Percentiles rank a stretch among this genome's conserved stretches.
Conservation (phyloP, 2,797 vertebrate genomes). For the Hemibagrus guttatus region DNA sequence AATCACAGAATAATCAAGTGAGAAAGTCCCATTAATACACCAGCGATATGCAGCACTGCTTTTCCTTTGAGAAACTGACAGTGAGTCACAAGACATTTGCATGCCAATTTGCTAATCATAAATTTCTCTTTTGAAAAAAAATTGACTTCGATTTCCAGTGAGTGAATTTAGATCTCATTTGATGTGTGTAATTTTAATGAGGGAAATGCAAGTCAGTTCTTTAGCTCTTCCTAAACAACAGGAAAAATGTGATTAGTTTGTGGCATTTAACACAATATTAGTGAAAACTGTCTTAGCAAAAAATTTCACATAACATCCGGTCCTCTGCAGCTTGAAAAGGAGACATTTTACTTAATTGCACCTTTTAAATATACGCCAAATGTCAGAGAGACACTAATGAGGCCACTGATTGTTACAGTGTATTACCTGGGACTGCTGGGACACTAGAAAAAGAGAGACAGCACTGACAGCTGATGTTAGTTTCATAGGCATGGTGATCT, state of each 20-base stretch:
- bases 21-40: slow-evolving; percentile 66
- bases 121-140: not conserved
- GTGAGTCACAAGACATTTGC: slow-evolving; percentile 50
- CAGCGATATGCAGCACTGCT: slow-evolving; percentile 61
- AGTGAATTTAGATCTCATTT: slow-evolving; percentile 15
- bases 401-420: slow-evolving; percentile 42
- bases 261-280: slow-evolving; percentile 14
- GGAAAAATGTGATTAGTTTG: not conserved
- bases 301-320: not conserved
- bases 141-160: not conserved
- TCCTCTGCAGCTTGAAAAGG: slow-evolving; percentile 20
- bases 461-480: slow-evolving; percentile 43
- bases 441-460: slow-evolving; percentile 5
- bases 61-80: slow-evolving; percentile 52
- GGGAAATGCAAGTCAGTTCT: not conserved
- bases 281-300: not conserved
- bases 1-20: slow-evolving; percentile 74
- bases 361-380: slow-evolving; percentile 49
- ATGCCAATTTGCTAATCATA: slow-evolving; percentile 44
- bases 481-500: slow-evolving; percentile 26
- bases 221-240: slow-evolving; percentile 3
- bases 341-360: slow-evolving; percentile 30
- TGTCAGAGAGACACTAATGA: slow-evolving; percentile 53
- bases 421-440: slow-evolving; percentile 36
- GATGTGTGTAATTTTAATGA: not conserved